These are phyloP conservation scores for Saccostrea cuccullata DNA, from an alignment of 1,140 invertebrate species.

Conservation along the genomic window DNA sequence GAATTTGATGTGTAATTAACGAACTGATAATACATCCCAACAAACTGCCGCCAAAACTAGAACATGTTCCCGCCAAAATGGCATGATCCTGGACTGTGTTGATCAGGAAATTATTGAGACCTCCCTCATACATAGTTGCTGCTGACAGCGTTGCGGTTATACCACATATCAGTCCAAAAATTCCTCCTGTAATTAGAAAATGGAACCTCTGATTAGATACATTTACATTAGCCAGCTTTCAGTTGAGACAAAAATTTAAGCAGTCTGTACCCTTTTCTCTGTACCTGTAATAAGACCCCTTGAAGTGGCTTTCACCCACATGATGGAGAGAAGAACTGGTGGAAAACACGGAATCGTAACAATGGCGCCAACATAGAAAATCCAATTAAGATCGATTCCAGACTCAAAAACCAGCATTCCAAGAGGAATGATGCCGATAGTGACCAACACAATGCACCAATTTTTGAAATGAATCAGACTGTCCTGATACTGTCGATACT, in stretches of 20 bases:
- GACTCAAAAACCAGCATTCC: slow-evolving; percentile 72
- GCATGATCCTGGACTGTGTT: slow-evolving; percentile 77
- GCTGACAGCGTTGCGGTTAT: slow-evolving; percentile 73
- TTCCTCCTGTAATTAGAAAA: slow-evolving; percentile 67
- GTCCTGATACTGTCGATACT: slow-evolving; percentile 76
- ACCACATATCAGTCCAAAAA: slow-evolving; percentile 75
- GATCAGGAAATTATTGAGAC: slow-evolving; percentile 74
- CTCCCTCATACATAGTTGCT: slow-evolving; percentile 74
- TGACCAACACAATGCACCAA: slow-evolving; percentile 76
- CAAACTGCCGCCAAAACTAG: slow-evolving; percentile 74
- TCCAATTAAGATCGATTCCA: slow-evolving; percentile 75
- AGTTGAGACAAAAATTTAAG: background rate
- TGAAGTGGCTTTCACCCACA: slow-evolving; percentile 75
- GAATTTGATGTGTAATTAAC: slow-evolving; percentile 70
- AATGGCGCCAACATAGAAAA: slow-evolving; percentile 74
- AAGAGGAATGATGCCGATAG: slow-evolving; percentile 71
- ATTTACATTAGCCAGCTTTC: background rate
- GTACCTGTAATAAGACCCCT: slow-evolving; percentile 72
- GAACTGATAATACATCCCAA: slow-evolving; percentile 74
- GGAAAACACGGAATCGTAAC: slow-evolving; percentile 75
- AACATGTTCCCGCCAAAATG: slow-evolving; percentile 77
- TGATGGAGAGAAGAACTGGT: slow-evolving; percentile 73
- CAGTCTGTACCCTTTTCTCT: background rate
- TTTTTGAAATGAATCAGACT: slow-evolving; percentile 76
- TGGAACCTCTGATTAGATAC: background rate